A percentile compares a stretch with the other conserved stretches of the same genome.
These are phyloP conservation scores for Acanthornis magna DNA, from an alignment of 2,797 vertebrate species.

Conservation along the genomic window DNA sequence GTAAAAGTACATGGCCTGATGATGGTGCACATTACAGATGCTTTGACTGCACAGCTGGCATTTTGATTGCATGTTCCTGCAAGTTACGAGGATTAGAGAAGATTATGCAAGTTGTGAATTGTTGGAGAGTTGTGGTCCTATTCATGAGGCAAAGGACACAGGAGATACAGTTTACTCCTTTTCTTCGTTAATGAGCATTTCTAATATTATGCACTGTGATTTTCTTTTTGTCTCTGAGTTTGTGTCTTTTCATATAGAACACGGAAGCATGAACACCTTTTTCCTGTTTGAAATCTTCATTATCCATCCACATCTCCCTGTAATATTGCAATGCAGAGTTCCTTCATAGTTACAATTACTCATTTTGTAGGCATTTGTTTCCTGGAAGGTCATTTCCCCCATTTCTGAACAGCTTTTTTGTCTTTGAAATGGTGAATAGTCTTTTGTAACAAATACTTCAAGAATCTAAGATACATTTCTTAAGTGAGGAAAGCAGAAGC, in stretches of 20 bases:
- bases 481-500: background rate
- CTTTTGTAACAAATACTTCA: background rate
- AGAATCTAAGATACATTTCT: too few relatives aligned
- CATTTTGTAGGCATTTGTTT: background rate
- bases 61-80: background rate
- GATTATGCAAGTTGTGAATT: background rate
- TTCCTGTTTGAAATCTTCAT: background rate
- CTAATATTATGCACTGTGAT: background rate
- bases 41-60: background rate
- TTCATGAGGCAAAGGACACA: background rate
- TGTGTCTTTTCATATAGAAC: background rate
- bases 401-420: background rate
- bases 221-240: background rate
- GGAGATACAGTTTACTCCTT: background rate
- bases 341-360: background rate
- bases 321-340: background rate
- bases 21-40: too few relatives aligned
- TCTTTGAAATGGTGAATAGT: background rate
- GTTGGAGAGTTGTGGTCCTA: background rate
- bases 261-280: background rate
- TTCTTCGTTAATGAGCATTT: too few relatives aligned
- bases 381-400: too few relatives aligned
- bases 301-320: background rate
- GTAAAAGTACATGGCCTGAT: background rate
- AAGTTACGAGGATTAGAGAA: too few relatives aligned